These are phyloP conservation scores for Oncorhynchus gorbuscha DNA, from an alignment of 2,113 vertebrate species.

Conservation along the genomic window DNA sequence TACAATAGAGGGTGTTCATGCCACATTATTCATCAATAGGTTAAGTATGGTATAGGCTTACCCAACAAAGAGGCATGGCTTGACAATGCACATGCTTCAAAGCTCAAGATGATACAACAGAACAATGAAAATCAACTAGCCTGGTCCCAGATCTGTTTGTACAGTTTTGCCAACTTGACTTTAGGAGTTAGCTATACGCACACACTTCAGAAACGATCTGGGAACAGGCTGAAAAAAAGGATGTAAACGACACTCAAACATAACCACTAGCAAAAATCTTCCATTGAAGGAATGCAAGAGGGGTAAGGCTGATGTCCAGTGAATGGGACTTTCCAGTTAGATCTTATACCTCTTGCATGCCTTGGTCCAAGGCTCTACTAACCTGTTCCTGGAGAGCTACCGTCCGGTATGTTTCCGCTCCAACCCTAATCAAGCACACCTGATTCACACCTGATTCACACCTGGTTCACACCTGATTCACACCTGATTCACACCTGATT, in stretches of 20 bases:
- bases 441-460: too few species aligned
- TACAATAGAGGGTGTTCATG: neutral
- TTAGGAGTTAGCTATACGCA: too few species aligned
- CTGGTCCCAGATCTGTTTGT: neutral
- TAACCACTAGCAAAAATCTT: slow-evolving; percentile 36
- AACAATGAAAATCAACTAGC: slow-evolving; percentile 1
- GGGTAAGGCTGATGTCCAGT: slow-evolving; percentile 38
- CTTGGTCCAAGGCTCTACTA: slow-evolving; percentile 41
- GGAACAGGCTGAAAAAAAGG: neutral
- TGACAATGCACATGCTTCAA: slow-evolving; percentile 59
- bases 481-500: too few species aligned
- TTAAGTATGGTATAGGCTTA: neutral
- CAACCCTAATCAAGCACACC: too few species aligned
- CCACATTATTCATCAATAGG: neutral
- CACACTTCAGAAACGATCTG: too few species aligned
- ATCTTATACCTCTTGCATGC: slow-evolving; percentile 68
- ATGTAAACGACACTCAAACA: neutral
- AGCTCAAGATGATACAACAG: slow-evolving; percentile 9
- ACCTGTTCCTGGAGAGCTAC: slow-evolving; percentile 38
- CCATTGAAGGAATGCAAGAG: slow-evolving; percentile 70
- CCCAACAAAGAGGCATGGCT: slow-evolving; percentile 55
- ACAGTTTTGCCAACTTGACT: too few species aligned
- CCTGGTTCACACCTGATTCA: too few species aligned
- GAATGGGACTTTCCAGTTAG: neutral
- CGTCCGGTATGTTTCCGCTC: neutral